Conservation (phyloP, 2,797 vertebrate genomes). For the Octomys mimax region DNA sequence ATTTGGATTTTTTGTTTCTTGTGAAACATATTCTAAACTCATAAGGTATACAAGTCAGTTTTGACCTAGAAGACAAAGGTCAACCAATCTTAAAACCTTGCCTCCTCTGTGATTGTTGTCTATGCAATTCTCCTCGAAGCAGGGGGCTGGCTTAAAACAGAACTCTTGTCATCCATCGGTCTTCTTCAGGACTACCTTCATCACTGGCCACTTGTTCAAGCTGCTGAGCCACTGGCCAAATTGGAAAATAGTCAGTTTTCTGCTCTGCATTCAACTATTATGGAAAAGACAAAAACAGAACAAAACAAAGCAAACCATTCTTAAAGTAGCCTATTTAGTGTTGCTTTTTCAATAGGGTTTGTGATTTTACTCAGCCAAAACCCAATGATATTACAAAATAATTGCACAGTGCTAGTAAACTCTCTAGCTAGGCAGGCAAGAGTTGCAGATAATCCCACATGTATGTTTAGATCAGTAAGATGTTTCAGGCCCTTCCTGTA, state of each 20-base stretch:
- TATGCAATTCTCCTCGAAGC: not conserved
- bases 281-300: not conserved
- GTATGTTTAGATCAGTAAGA: not conserved
- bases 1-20: slow-evolving; percentile 16
- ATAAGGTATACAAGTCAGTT: not conserved
- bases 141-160: not conserved
- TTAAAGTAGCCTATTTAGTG: slow-evolving; percentile 28
- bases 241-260: slow-evolving; percentile 49
- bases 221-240: not conserved
- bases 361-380: slow-evolving; percentile 18
- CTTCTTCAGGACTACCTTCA: not conserved
- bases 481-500: not conserved
- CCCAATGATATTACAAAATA: not conserved
- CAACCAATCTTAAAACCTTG: not conserved
- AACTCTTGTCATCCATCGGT: not conserved
- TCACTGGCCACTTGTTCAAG: not conserved
- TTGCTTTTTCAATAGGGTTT: not conserved
- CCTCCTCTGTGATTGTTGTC: not conserved
- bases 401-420: not conserved
- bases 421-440: not conserved
- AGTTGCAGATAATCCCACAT: not conserved
- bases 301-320: not conserved
- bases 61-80: not conserved
- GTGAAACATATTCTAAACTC: slow-evolving; percentile 4
- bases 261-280: not conserved